phyloP scores from a whole-genome alignment of 2,113 vertebrate species.

The Thamnaconus septentrionalis region DNA sequence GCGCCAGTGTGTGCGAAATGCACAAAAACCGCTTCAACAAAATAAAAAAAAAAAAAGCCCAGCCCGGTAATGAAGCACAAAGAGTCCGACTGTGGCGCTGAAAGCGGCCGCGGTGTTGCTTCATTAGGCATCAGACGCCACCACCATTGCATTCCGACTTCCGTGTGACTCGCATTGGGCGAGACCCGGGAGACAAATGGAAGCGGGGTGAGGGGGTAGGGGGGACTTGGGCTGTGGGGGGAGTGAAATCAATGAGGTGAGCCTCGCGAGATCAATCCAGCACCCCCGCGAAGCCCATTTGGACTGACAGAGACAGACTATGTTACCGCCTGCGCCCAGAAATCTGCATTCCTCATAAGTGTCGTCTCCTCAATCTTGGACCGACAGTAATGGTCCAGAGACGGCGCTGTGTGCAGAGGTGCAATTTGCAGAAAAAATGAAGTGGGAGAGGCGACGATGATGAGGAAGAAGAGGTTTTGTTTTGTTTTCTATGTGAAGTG shows the following conservation, averaged over 20 bases:
- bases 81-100: neutral
- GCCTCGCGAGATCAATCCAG: slow-evolving; percentile 49
- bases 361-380: slow-evolving; percentile 61
- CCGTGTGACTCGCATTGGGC: too few species aligned
- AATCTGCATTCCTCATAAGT: slow-evolving; percentile 60
- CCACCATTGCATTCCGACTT: too few species aligned
- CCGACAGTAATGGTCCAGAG: slow-evolving; percentile 65
- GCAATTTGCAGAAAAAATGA: slow-evolving; percentile 61
- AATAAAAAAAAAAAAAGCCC: neutral
- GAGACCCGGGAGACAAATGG: slow-evolving; percentile 51
- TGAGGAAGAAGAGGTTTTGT: neutral
- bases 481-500: slow-evolving; percentile 29
- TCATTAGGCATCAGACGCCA: too few species aligned
- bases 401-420: slow-evolving; percentile 53
- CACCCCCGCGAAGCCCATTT: slow-evolving; percentile 43
- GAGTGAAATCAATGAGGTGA: slow-evolving; percentile 61
- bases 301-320: slow-evolving; percentile 63
- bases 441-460: slow-evolving; percentile 1
- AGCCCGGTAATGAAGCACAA: neutral
- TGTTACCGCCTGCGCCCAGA: slow-evolving; percentile 44
- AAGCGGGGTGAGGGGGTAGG: too few species aligned
- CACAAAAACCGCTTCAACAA: neutral
- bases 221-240: neutral
- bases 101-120: too few species aligned
- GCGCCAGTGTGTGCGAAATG: neutral